Evolutionary conservation across 2,797 vertebrate genomes (phyloP).

Genomic region (Gorsachius magnificus): DNA sequence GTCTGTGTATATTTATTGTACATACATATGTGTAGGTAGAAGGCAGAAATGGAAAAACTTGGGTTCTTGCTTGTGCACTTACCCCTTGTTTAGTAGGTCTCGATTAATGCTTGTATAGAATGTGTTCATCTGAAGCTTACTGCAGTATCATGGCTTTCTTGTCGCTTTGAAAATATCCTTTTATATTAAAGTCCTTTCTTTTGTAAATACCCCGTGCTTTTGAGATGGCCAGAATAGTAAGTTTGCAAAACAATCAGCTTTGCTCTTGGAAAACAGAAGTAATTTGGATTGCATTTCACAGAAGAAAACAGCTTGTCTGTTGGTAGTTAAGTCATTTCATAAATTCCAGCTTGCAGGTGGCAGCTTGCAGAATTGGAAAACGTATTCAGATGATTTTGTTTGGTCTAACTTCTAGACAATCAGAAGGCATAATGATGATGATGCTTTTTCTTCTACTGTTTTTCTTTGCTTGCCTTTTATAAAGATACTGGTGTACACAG

Average conservation of each 20-base stretch:
- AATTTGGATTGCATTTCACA: not conserved
- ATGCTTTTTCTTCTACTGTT: not conserved
- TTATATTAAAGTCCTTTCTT: not conserved
- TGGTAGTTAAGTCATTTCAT: not conserved
- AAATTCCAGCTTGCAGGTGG: not conserved
- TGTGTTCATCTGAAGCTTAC: not conserved
- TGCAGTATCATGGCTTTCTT: not conserved
- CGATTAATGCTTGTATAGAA: not conserved
- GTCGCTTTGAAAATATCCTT: not conserved
- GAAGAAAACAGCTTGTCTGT: not conserved
- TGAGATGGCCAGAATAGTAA: not conserved
- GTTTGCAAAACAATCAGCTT: not conserved
- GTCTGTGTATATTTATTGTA: not conserved
- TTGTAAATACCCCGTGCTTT: not conserved
- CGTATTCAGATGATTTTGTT: not conserved
- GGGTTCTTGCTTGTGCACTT: not conserved
- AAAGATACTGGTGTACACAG: not conserved
- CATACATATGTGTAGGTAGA: not conserved
- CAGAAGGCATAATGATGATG: not conserved
- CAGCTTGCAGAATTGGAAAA: not conserved
- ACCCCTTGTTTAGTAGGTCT: not conserved
- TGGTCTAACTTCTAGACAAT: not conserved
- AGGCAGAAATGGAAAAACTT: not conserved
- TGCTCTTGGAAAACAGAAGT: not conserved
- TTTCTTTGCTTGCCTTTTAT: not conserved